Evolutionary conservation across 2,888 invertebrate species (phyloP).

Genomic region (Tortricodes alternella): DNA sequence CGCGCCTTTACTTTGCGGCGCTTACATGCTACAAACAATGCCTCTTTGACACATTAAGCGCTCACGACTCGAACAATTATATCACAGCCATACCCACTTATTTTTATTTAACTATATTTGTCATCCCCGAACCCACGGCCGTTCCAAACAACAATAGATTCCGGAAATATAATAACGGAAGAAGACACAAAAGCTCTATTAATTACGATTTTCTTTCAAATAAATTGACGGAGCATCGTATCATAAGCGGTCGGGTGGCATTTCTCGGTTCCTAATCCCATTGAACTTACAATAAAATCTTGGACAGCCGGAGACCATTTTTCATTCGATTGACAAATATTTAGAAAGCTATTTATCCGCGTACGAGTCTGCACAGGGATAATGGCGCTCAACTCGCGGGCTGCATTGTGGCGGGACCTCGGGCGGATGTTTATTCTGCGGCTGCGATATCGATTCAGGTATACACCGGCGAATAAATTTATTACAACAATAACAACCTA

Average conservation of each 20-base stretch:
- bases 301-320: slow-evolving; percentile 67
- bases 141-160: slow-evolving; percentile 45
- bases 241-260: slow-evolving; percentile 66
- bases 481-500: slow-evolving; percentile 65
- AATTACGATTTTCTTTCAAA: slow-evolving; percentile 60
- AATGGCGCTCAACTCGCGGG: slow-evolving; percentile 57
- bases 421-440: slow-evolving; percentile 74
- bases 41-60: slow-evolving; percentile 56
- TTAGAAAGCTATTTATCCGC: slow-evolving; percentile 79
- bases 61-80: slow-evolving; percentile 40
- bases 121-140: background rate
- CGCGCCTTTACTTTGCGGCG: slow-evolving; percentile 54
- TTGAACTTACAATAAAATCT: slow-evolving; percentile 67
- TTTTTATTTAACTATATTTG: slow-evolving; percentile 29
- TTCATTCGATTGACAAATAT: slow-evolving; percentile 80
- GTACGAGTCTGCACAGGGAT: slow-evolving; percentile 68
- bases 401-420: slow-evolving; percentile 58
- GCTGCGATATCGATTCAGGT: slow-evolving; percentile 75
- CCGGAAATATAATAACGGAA: slow-evolving; percentile 56
- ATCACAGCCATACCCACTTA: slow-evolving; percentile 25
- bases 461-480: slow-evolving; percentile 73
- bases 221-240: slow-evolving; percentile 54
- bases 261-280: slow-evolving; percentile 78
- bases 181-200: slow-evolving; percentile 55
- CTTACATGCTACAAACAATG: slow-evolving; percentile 48